Evolutionary conservation across 1,140 invertebrate species (phyloP).

Genomic region (Cydia fagiglandana): DNA sequence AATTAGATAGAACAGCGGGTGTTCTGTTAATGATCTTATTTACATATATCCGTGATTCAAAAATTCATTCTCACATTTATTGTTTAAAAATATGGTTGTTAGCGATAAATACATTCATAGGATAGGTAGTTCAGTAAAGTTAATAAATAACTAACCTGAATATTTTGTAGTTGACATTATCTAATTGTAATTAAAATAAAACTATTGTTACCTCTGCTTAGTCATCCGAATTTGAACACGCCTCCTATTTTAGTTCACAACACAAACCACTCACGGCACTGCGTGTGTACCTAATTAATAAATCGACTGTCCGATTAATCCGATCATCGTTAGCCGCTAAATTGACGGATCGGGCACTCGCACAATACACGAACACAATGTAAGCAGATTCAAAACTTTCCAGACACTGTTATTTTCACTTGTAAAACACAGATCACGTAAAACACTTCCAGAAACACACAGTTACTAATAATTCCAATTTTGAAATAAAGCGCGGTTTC

Average conservation of each 20-base stretch:
- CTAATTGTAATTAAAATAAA: neutral
- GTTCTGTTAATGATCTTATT: slow-evolving; percentile 45
- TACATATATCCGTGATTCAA: slow-evolving; percentile 40
- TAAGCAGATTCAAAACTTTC: neutral
- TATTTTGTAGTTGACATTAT: neutral
- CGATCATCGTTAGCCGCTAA: slow-evolving; percentile 26
- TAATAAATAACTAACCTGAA: neutral
- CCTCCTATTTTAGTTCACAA: slow-evolving; percentile 27
- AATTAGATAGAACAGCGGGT: slow-evolving; percentile 37
- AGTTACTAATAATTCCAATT: slow-evolving; percentile 34
- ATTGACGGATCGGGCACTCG: slow-evolving; percentile 25
- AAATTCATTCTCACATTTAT: slow-evolving; percentile 47
- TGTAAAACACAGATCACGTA: slow-evolving; percentile 21
- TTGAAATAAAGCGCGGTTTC: slow-evolving; percentile 51
- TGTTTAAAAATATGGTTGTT: slow-evolving; percentile 35
- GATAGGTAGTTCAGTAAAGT: neutral
- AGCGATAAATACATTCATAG: neutral
- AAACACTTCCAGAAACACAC: slow-evolving; percentile 25
- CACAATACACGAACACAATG: slow-evolving; percentile 29
- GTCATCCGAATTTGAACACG: slow-evolving; percentile 16
- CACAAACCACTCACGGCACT: slow-evolving; percentile 27
- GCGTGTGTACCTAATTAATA: slow-evolving; percentile 27
- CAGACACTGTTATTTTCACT: slow-evolving; percentile 28
- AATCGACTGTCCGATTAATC: slow-evolving; percentile 29
- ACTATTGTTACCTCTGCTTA: slow-evolving; percentile 16